Base-by-base conservation (phyloP, 2,888 invertebrate species). In the Drosophila helvetica region DNA sequence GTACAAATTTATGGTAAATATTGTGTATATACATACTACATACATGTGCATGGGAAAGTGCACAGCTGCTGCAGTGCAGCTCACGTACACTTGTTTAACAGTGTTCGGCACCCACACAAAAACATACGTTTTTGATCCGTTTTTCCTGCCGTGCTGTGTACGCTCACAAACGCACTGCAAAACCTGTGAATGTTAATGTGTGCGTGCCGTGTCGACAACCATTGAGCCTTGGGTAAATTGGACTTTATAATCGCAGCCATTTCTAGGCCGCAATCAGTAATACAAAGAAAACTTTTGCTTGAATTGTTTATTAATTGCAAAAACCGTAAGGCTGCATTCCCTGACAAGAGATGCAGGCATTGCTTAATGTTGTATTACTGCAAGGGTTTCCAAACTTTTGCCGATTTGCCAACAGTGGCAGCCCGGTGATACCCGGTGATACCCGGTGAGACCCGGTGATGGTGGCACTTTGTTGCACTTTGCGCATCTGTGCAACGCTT, bases 381-480 rank as follows among this genome's bases (percentile, higher is more conserved):
- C 25, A 18, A 51, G 55, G 43, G 38, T 71, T 71, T 71, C 63
- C 38, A 43, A 71, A 72, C 58, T 38, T 42, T 38, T 27, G 43
- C 12, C 48, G 48, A 33, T 66, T 66, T 54, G 19, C 54, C 54
- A 66, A 66, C 33, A 10, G 42, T 10, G 18, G 2, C 18, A 43
- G 54, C 48, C 48, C 48, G 67, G 43, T 50, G 54, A 65, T 43
- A 54, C 65, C 65, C 53, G 54, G 48, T 9, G 67, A 18, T 66
- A n/a, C 48, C 48, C 48, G 67, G 43, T 50, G 54, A 65, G 48
- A 54, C 65, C 65, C 53, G 54, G 48, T 9, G 67, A 18, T 66
- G 53, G 47, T 46, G 45, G 70, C 71, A 70, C 60, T 70, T 55
- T 72, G 70, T 57, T 62, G 70, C 70, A 70, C 22, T 66, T 66